phyloP scores from a whole-genome alignment of 1,140 invertebrate species.

The Eriocheir sinensis region DNA sequence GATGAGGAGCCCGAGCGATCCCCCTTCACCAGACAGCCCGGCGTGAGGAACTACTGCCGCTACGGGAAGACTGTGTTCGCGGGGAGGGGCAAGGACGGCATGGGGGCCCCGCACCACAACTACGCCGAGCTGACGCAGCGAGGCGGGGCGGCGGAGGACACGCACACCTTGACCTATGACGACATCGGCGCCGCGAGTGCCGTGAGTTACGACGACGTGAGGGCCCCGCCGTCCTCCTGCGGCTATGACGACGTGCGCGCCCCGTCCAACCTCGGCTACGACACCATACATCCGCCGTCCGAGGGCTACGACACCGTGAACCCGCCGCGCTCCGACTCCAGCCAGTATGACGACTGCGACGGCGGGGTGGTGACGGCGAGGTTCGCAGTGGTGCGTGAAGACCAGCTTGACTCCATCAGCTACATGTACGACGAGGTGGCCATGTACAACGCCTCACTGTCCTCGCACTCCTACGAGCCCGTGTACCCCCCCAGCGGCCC shows the following conservation, averaged over 20 bases:
- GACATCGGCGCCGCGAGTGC: constrained; percentile 78
- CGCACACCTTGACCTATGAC: constrained; percentile 78
- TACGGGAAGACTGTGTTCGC: constrained; percentile 63
- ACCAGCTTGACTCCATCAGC: constrained; percentile 79
- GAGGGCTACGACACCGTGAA: constrained; percentile 78
- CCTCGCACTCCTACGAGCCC: constrained; percentile 80
- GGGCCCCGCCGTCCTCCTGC: constrained; percentile 77
- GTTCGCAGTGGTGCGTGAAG: constrained; percentile 79
- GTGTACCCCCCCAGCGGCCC: constrained; percentile 77
- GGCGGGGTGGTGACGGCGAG: constrained; percentile 78
- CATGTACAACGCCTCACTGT: constrained; percentile 76
- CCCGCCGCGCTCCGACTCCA: constrained; percentile 77
- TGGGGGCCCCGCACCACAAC: constrained; percentile 67
- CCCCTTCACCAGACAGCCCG: constrained; percentile 69
- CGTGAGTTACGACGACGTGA: constrained; percentile 78
- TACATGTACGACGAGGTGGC: constrained; percentile 80
- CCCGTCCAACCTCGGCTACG: constrained; percentile 76
- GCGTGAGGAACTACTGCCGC: constrained; percentile 69
- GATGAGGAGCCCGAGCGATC: constrained; percentile 60
- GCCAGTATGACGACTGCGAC: constrained; percentile 79
- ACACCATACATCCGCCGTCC: constrained; percentile 71
- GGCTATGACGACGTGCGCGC: constrained; percentile 79
- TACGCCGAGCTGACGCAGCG: constrained; percentile 78
- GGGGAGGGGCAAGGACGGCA: constrained; percentile 39
- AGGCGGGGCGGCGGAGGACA: constrained; percentile 64